phyloP scores from a whole-genome alignment of 2,113 vertebrate species.

The Ifrita kowaldi region DNA sequence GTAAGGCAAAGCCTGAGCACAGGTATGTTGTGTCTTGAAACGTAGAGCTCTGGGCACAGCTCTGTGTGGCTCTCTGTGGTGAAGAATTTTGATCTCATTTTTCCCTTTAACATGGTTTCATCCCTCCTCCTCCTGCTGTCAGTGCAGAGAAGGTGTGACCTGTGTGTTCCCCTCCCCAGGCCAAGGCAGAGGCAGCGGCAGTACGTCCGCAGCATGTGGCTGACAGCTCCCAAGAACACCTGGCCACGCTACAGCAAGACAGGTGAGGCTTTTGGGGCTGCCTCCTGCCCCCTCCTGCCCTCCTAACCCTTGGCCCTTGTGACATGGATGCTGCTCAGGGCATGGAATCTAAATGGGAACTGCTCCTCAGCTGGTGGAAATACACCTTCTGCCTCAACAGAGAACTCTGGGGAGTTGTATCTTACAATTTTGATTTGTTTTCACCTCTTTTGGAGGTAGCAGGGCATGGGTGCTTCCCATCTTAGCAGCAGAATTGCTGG shows the following conservation, averaged over 20 bases:
- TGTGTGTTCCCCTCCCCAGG: slow-evolving; percentile 61
- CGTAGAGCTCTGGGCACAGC: background rate
- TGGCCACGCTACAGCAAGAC: slow-evolving; percentile 94
- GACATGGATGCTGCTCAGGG: accelerated
- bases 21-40: background rate
- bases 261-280: slow-evolving; percentile 70
- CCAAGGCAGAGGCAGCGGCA: slow-evolving; percentile 86
- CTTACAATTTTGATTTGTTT: background rate
- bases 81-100: background rate
- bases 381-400: background rate
- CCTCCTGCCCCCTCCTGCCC: background rate
- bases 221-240: slow-evolving; percentile 85
- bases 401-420: background rate
- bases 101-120: background rate
- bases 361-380: background rate
- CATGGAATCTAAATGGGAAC: too few species aligned
- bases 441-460: background rate
- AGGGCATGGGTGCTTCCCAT: background rate
- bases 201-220: slow-evolving; percentile 87
- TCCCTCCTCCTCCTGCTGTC: background rate
- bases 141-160: background rate
- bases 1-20: background rate
- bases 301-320: background rate
- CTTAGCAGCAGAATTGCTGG: background rate
- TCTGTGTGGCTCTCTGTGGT: background rate